Evolutionary conservation across 2,888 invertebrate genomes (phyloP).

Genomic region (Plebejus melissa): DNA sequence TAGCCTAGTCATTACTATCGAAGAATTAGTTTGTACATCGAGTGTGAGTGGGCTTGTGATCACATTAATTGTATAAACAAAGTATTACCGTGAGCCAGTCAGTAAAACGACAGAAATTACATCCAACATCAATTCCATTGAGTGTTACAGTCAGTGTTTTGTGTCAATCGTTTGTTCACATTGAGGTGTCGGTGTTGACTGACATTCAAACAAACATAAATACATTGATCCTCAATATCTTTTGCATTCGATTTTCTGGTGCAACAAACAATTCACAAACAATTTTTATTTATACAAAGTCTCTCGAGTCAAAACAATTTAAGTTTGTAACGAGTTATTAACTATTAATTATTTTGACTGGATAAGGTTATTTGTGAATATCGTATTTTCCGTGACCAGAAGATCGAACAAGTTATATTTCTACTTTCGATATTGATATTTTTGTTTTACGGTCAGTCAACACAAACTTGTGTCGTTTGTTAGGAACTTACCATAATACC

Average conservation of each 20-base stretch:
- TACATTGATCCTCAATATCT: not conserved
- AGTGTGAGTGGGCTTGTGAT: conserved; percentile 54
- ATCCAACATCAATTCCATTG: conserved; percentile 47
- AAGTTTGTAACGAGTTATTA: not conserved
- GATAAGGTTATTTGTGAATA: not conserved
- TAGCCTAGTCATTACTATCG: conserved; percentile 32
- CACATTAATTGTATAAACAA: conserved; percentile 33
- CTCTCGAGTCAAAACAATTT: not conserved
- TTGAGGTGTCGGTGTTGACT: conserved; percentile 65
- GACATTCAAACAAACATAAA: conserved; percentile 45
- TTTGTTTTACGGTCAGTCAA: conserved; percentile 57
- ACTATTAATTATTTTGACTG: not conserved
- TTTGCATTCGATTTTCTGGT: not conserved
- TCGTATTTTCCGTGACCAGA: not conserved
- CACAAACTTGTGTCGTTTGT: conserved; percentile 60
- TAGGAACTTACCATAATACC: conserved; percentile 97
- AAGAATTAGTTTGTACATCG: conserved; percentile 51
- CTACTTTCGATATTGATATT: not conserved
- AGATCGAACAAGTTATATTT: not conserved
- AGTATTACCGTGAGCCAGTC: conserved; percentile 38
- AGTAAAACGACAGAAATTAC: conserved; percentile 47
- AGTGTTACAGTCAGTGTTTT: conserved; percentile 60
- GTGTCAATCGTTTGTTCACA: conserved; percentile 62
- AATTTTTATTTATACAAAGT: not conserved
- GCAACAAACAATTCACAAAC: not conserved